Evolutionary conservation across 1,140 invertebrate species (phyloP).

Genomic region (Hyposmocoma kahamanoa): DNA sequence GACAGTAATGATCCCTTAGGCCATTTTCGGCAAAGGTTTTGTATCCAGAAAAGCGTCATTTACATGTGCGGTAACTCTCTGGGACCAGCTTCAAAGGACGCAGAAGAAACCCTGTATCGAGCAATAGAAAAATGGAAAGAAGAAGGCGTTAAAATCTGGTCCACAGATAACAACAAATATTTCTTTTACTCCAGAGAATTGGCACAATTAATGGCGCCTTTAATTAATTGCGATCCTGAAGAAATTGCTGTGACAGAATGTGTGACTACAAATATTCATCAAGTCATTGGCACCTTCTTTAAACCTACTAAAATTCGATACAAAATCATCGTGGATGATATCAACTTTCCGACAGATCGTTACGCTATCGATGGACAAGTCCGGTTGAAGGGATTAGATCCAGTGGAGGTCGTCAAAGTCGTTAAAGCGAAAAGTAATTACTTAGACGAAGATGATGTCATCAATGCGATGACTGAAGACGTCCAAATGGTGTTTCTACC

Average conservation of each 20-base stretch:
- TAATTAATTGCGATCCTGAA: conserved; percentile 37
- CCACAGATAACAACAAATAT: conserved; percentile 38
- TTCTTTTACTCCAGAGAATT: conserved; percentile 37
- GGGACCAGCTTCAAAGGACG: conserved; percentile 45
- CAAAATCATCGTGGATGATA: conserved; percentile 52
- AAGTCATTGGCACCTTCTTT: conserved; percentile 51
- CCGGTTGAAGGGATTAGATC: conserved; percentile 38
- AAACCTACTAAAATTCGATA: conserved; percentile 42
- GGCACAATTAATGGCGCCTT: conserved; percentile 42
- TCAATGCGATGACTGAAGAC: conserved; percentile 50
- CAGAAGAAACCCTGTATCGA: conserved; percentile 29
- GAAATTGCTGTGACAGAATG: conserved; percentile 40
- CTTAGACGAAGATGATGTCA: conserved; percentile 43
- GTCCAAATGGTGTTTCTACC: conserved; percentile 45
- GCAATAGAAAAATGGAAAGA: conserved; percentile 44
- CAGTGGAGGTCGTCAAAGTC: conserved; percentile 46
- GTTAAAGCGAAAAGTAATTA: conserved; percentile 30
- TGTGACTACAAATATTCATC: conserved; percentile 50
- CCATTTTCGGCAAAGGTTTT: conserved; percentile 40
- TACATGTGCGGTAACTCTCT: conserved; percentile 60
- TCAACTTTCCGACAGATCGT: conserved; percentile 56
- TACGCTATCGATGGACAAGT: conserved; percentile 58
- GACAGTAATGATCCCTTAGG: conserved; percentile 49
- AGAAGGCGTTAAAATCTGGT: conserved; percentile 49
- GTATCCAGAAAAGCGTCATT: conserved; percentile 33